Percentiles rank a stretch among this genome's conserved stretches.
Conservation (phyloP, 1,140 invertebrate species). For the Cydia amplana region DNA sequence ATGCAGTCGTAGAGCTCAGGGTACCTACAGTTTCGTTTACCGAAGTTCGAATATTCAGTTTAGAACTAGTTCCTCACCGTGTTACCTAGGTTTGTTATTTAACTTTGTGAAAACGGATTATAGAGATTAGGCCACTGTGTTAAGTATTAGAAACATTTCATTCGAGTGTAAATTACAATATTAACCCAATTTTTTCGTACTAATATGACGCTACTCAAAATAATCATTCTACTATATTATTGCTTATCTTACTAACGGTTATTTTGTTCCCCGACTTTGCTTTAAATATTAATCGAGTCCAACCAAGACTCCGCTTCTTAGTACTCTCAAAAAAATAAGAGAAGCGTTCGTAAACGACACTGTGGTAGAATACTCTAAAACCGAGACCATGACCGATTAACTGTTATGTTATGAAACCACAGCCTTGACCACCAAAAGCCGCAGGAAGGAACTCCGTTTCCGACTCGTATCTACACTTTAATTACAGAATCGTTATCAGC, state of each 20-base stretch:
- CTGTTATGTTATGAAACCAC: conserved; percentile 23
- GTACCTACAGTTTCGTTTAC: not conserved
- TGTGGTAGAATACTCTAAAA: not conserved
- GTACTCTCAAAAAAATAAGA: too few relatives aligned
- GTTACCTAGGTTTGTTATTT: conserved; percentile 6
- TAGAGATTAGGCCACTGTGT: not conserved
- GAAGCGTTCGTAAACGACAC: not conserved
- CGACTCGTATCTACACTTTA: conserved; percentile 4
- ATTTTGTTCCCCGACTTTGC: too few relatives aligned
- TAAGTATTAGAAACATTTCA: too few relatives aligned
- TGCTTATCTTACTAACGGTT: too few relatives aligned
- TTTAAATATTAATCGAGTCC: too few relatives aligned
- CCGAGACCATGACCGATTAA: conserved; percentile 17
- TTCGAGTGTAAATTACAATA: too few relatives aligned
- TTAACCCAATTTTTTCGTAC: too few relatives aligned
- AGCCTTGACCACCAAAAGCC: conserved; percentile 24
- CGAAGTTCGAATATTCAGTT: not conserved
- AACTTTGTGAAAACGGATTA: not conserved
- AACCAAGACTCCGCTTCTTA: too few relatives aligned
- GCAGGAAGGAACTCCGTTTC: conserved; percentile 27
- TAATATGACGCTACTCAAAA: too few relatives aligned
- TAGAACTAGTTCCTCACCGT: not conserved
- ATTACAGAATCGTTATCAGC: conserved; percentile 20
- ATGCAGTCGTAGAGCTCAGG: not conserved
- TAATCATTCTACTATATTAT: too few relatives aligned